A percentile compares a stretch with the other conserved stretches of the same genome.
Conservation (phyloP, 2,797 vertebrate species). For the Fistularia tabacaria region DNA sequence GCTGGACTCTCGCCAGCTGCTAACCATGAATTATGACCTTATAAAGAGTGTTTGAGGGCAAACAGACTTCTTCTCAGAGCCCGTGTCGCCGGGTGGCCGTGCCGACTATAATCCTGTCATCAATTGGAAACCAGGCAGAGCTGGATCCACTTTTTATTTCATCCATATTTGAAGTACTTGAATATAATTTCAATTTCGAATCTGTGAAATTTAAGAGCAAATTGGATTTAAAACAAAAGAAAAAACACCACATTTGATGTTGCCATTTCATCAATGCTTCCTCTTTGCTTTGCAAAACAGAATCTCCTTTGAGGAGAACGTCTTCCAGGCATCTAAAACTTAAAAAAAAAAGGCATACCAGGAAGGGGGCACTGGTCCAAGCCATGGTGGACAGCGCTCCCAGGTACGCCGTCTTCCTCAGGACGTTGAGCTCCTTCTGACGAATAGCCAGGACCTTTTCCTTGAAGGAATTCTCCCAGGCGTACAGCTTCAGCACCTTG, state of each 20-base stretch:
- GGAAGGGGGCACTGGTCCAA: slow-evolving; percentile 88
- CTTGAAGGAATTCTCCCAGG: slow-evolving; percentile 91
- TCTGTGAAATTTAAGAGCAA: no score
- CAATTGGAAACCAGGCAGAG: no score
- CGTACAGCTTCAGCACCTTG: slow-evolving; percentile 95
- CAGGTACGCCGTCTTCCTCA: slow-evolving; percentile 84
- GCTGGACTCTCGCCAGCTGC: slow-evolving; percentile 1
- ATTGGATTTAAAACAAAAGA: no score
- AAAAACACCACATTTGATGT: no score
- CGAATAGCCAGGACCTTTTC: slow-evolving; percentile 85
- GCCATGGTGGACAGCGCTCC: slow-evolving; percentile 84
- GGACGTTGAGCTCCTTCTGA: slow-evolving; percentile 81
- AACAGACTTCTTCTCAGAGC: not conserved
- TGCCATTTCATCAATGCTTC: no score
- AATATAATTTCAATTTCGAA: no score
- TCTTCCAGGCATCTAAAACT: not conserved
- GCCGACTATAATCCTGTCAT: no score
- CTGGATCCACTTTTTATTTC: no score
- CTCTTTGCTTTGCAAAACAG: no score
- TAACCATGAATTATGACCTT: not conserved
- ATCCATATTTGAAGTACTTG: no score
- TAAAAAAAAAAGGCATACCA: slow-evolving; percentile 70
- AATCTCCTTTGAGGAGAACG: not conserved
- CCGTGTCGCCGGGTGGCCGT: not conserved
- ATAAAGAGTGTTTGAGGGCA: not conserved